Evolutionary conservation across 2,797 vertebrate species (phyloP), one percentile per base, ranked within the genome.

Genomic region (Argentina silus): DNA sequence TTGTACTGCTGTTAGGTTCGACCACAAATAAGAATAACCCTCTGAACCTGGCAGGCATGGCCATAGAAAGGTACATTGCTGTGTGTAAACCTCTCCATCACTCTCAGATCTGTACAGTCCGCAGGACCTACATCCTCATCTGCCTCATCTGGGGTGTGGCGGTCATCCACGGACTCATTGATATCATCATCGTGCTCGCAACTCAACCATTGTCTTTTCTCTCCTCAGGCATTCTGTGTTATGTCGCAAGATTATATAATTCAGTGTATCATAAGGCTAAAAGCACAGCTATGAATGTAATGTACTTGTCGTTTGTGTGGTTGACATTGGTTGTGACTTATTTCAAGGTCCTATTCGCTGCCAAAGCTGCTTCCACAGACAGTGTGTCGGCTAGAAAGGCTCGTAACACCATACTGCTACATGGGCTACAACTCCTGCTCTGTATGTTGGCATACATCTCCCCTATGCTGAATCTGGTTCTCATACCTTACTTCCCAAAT

Each of bases 391-490:
- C 83, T 45, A 85, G 64, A 79, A 91, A 89, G 0, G 88, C 90
- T 50, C 74, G 70, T 6, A 88, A 88, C 77, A 91, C 91, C 44
- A 90, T 93, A 62, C 77, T 92, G 71, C 79, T 93, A 56, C 89
- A 92, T 12, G 89, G 84, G 0, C 76, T 76, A 21, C 91, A 92
- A 82, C 82, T 92, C 47, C 45, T 90, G 10, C 59, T 92, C 43
- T 91, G 81, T 75, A 81, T 89, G 86, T 0, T 89, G 47, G 73
- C 88, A 0, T 93, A 75, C 63, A 1, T 81, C 2, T 1, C 73
- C 6, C 82, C 89, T 23, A 0, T 74, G 0, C 6, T 88, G 51
- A 85, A 70, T 6, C 0, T 45, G 3, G 10, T 17, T 0, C 57
- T 51, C 27, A 63, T 7, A 0, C 74, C 27, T 6, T 50, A 63